These are phyloP conservation scores for Tolypeutes matacus DNA, from an alignment of 2,797 vertebrate genomes.

Conservation along the genomic window DNA sequence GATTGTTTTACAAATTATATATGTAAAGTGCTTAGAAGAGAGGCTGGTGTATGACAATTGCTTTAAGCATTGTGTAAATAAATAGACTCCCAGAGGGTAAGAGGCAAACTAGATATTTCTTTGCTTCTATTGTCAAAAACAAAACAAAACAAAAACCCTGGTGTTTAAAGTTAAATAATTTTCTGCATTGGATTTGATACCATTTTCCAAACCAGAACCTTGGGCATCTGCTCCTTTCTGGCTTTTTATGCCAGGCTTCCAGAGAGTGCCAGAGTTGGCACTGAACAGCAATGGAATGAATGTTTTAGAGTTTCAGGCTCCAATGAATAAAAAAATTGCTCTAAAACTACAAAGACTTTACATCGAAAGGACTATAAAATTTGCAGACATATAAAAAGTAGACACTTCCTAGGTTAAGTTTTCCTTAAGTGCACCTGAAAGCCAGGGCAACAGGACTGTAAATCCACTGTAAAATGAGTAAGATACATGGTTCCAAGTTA, in stretches of 20 bases:
- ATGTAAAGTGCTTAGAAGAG: not conserved
- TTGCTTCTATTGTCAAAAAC: slow-evolving; percentile 36
- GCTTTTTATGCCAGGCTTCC: not conserved
- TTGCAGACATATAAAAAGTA: not conserved
- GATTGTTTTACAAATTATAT: not conserved
- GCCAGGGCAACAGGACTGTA: not conserved
- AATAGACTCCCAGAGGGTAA: not conserved
- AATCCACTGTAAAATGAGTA: not conserved
- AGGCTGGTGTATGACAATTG: not conserved
- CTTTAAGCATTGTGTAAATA: not conserved
- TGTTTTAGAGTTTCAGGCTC: not conserved
- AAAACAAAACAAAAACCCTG: not conserved
- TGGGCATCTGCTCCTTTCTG: not conserved
- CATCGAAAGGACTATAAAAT: slow-evolving; percentile 29
- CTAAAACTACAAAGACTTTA: not conserved
- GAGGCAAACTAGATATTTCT: not conserved
- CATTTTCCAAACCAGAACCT: not conserved
- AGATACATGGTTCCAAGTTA: not conserved
- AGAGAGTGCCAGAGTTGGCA: not conserved
- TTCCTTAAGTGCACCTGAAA: not conserved
- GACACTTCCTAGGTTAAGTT: not conserved
- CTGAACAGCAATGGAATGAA: slow-evolving; percentile 18
- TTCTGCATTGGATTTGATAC: slow-evolving; percentile 27
- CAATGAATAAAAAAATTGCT: slow-evolving; percentile 23
- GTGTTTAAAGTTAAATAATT: not conserved